Percentiles rank a stretch among this genome's conserved stretches.
Conservation (phyloP, 2,888 invertebrate species). For the Drosophila birchii region DNA sequence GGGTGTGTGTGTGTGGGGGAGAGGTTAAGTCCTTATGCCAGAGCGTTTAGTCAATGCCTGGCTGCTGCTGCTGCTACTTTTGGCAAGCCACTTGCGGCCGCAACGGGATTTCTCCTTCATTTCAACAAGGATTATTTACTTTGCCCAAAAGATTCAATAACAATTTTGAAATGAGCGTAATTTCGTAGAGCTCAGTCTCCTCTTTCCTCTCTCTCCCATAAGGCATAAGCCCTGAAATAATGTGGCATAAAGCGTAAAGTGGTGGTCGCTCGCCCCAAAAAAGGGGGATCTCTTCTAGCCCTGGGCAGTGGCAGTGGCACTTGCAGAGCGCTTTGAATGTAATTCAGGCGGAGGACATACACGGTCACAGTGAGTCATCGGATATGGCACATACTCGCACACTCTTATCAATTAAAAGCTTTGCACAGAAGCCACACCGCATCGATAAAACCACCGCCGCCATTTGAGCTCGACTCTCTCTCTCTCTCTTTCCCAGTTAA, state of each 20-base stretch:
- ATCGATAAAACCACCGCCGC: conserved; percentile 36
- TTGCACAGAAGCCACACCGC: conserved; percentile 31
- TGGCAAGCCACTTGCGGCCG: conserved; percentile 32
- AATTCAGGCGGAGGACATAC: neutral
- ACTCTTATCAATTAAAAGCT: conserved; percentile 59
- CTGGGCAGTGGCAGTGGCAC: neutral
- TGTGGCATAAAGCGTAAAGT: conserved; percentile 54
- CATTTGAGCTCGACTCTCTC: too few relatives aligned
- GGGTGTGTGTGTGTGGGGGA: neutral
- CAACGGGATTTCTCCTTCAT: conserved; percentile 74
- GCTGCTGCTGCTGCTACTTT: neutral
- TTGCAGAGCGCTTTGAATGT: conserved; percentile 4
- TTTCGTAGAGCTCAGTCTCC: conserved; percentile 59
- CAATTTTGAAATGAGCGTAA: conserved; percentile 76
- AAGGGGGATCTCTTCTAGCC: conserved; percentile 4
- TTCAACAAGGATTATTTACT: conserved; percentile 83
- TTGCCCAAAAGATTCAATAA: conserved; percentile 82
- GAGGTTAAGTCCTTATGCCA: conserved; percentile 19
- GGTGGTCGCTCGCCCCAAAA: neutral
- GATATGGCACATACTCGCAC: neutral
- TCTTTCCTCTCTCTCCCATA: too few relatives aligned
- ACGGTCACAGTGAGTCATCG: too few relatives aligned
- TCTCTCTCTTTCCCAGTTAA: conserved; percentile 28
- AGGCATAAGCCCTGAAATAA: conserved; percentile 65
- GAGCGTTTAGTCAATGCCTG: conserved; percentile 15